Evolutionary conservation across 1,140 invertebrate genomes (phyloP), one percentile per base, ranked within the genome.

Genomic region (Ectropis grisescens): DNA sequence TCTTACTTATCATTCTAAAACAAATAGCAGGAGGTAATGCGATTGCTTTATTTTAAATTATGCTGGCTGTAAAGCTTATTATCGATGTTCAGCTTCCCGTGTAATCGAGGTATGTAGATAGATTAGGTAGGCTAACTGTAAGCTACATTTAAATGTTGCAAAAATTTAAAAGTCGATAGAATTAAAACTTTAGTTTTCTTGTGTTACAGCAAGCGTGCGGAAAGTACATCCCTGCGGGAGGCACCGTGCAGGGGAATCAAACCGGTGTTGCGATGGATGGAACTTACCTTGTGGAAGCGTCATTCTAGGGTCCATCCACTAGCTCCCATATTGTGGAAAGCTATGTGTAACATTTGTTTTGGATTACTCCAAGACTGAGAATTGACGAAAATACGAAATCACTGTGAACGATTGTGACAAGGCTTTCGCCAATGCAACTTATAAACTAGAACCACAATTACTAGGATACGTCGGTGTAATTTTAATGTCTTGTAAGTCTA

Each of bases 241-340:
- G 89, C 64, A 89, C 87, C 45, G 88, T 88, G 53, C 88, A 90
- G 78, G 90, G 86, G 51, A 91, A 90, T 72, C 89, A 91, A 83
- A 90, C 89, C 42, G 89, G 90, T 61, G 89, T 89, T 45, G 89
- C 87, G 47, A 89, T 91, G 88, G 90, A 92, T 62, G 90, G 88
- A 60, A 92, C 91, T 56, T 92, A 92, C 75, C 85, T 93, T 58
- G 91, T 93, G 56, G 91, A 93, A 75, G 91, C 90, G 54, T 92
- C 91, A 31, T 92, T 92, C 85, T 91, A 88, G 86, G 70, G 65
- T 26, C 67, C 61, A 49, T 53, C 71, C 12, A 46, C 70, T 30
- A 67, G 61, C 51, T 53, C 64, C 51, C 64, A 67, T 37, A n/a
- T n/a, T n/a, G 47, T 67, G 44, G 68, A 76, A 52, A 76, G 64